Conservation (phyloP, 2,797 vertebrate genomes). For the Galagoides demidoff region DNA sequence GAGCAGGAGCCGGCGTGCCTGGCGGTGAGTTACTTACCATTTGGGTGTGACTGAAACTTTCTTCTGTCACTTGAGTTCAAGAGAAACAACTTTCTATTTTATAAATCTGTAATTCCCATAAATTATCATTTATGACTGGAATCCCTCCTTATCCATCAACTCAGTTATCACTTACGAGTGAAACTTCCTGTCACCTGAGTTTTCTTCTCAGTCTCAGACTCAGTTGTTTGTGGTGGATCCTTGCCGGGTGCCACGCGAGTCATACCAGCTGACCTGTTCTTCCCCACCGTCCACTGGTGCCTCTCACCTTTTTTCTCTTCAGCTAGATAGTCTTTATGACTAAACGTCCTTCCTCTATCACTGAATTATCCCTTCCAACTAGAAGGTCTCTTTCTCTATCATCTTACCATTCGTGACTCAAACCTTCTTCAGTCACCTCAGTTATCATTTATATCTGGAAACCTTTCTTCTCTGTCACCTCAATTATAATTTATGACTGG, state of each 20-base stretch:
- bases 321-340: not conserved
- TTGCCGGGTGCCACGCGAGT: not conserved
- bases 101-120: not conserved
- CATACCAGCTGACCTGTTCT: not conserved
- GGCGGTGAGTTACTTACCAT: no score
- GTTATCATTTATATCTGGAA: not conserved
- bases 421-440: not conserved
- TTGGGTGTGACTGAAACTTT: not conserved
- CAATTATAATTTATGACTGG: not conserved
- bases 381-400: not conserved
- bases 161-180: not conserved
- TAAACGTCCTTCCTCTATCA: not conserved
- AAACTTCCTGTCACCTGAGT: no score
- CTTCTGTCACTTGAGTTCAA: not conserved
- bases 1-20: no score
- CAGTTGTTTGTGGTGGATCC: not conserved
- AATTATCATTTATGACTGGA: not conserved
- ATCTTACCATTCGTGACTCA: accelerated
- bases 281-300: no score
- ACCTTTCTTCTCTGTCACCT: not conserved
- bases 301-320: not conserved
- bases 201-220: no score
- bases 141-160: not conserved
- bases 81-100: no score
- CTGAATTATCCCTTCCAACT: not conserved